Base-by-base conservation (phyloP, 2,797 vertebrate genomes). In the Gallinago stenura region DNA sequence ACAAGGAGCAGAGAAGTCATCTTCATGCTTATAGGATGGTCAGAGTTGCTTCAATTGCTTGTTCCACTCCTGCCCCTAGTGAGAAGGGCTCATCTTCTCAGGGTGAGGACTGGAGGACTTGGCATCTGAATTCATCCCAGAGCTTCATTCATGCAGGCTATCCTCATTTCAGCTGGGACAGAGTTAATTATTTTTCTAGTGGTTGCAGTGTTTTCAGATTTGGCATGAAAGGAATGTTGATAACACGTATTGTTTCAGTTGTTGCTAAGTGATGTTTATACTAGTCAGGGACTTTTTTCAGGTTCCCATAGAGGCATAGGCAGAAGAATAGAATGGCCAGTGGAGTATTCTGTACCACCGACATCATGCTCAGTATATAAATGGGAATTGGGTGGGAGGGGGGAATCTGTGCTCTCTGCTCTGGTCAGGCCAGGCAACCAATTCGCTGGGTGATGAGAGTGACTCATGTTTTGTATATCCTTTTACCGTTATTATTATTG, bases 51-150 rank as follows among this genome's bases (percentile, higher is more conserved):
- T 57, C 2, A 54, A 33, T n/a, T 39, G 20, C 26, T 43, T 60
- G 6, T 8, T 68, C 19, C 4, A 2, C 9, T 89, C 35, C 22
- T 61, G 22, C 11, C 25, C 6, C 9, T 0, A 1, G 3, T 54
- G 64, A 31, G 58, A 51, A 31, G n/a, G 24, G 2, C 24, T 89
- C 30, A 83, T n/a, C 28, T 78, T 75, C 10, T 30, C 41, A 56
- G 25, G 15, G n/a, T 0, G 0, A 60, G 35, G 5, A 31, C 12
- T 35, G 45, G 6, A 93, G 35, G 33, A 19, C 25, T 65, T 56
- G 35, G 35, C 35, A 37, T 37, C 35, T 37, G 35, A 37, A 37
- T 37, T 37, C 35, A 37, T 37, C 35, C 35, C 35, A 64, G 39
- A 60, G 18, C 18, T 51, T 24, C 62, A 33, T 48, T 28, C 39